Conservation (phyloP, 2,888 invertebrate species). For the Mesorhabditis spiculigera region DNA sequence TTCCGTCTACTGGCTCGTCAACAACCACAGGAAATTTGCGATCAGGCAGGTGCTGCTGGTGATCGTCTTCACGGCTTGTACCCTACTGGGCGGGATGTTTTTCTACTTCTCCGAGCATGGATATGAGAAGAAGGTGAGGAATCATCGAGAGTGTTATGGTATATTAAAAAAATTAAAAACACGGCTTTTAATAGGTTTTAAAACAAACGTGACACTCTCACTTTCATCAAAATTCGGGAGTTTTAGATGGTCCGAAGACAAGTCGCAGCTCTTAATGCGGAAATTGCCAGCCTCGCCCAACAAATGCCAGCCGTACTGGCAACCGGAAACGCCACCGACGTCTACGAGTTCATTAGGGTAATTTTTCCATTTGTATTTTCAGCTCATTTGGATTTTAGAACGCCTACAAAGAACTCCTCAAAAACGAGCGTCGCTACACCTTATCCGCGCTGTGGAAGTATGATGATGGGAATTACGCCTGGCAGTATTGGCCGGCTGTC, state of each 20-base stretch:
- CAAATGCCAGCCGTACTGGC: background rate
- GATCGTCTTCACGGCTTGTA: background rate
- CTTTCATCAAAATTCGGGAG: background rate
- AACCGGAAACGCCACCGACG: background rate
- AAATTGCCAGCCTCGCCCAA: background rate
- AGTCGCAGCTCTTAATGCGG: background rate
- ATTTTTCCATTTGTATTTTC: background rate
- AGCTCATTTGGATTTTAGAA: background rate
- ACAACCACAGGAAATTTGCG: background rate
- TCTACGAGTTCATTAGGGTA: background rate
- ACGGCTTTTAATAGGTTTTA: too few species aligned
- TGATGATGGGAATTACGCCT: slow-evolving; percentile 2
- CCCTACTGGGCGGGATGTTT: background rate
- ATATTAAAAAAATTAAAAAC: too few species aligned
- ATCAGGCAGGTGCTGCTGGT: background rate
- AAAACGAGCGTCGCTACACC: background rate
- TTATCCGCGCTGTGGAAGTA: slow-evolving; percentile 1
- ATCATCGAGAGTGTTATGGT: background rate
- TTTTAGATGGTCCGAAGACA: background rate
- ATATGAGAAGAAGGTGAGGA: slow-evolving; percentile 3
- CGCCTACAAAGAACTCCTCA: background rate
- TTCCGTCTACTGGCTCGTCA: background rate
- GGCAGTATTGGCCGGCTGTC: slow-evolving; percentile 4
- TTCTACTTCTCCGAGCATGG: background rate
- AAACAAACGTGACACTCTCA: background rate